Evolutionary conservation across 2,113 vertebrate species (phyloP), one percentile per base, ranked within the genome.

Genomic region (Puffinus mauretanicus): DNA sequence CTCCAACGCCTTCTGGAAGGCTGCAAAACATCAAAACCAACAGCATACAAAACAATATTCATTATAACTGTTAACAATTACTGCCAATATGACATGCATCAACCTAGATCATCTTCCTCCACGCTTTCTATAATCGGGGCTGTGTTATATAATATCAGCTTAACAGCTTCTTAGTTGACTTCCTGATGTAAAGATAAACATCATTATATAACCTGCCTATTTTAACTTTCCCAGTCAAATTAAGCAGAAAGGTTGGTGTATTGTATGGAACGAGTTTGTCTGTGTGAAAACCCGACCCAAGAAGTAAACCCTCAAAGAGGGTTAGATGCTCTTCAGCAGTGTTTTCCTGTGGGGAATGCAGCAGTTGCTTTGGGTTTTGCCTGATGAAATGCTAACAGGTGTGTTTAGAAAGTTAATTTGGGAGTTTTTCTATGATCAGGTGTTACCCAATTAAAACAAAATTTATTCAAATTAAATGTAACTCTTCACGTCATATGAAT

Each of bases 141-240:
- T 73, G 22, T 65, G 91, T 97, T 97, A 95, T 75, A 91, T 95
- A 97, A 97, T 85, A 70, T 65, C 89, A 95, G 96, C 95, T 97
- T 94, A 97, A 94, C 82, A 88, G 95, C 94, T 93, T 95, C 95
- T 94, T 95, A 94, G 93, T 90, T 95, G 93, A 91, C 94, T 95
- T 96, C 95, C 95, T 90, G 82, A 95, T 97, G 91, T 87, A 95
- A 97, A 97, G 95, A 97, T 95, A 97, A 94, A 97, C 96, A 77
- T 70, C 82, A 91, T 97, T 96, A 97, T 87, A 93, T 97, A 97
- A 97, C 81, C 89, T 94, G 78, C 46, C 81, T 93, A 77, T 86
- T 97, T 96, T 93, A 96, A 94, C 86, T 83, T 97, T 91, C 86
- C 34, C 84, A 94, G 89, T 64, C 91, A 96, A 94, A 94, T 69